phyloP scores from a whole-genome alignment of 2,888 invertebrate genomes.

The Acanthococcus lagerstroemiae region DNA sequence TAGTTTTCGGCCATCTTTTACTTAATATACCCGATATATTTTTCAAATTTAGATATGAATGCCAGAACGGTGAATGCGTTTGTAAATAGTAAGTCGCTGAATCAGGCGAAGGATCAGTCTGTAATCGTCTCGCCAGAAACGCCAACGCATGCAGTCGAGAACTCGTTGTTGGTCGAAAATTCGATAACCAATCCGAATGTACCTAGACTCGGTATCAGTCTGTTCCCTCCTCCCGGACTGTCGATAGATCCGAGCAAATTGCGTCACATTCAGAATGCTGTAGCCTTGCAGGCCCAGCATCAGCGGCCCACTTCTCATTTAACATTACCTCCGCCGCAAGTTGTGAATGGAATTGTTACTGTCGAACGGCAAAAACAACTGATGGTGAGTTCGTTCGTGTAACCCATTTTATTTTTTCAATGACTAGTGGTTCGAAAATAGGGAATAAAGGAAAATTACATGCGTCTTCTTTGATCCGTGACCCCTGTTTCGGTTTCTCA shows the following conservation, averaged over 20 bases:
- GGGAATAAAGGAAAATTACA: too few relatives aligned
- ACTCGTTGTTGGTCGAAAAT: constrained; percentile 9
- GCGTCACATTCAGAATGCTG: not conserved
- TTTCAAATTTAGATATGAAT: not conserved
- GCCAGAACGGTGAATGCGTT: not conserved
- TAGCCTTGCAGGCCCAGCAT: not conserved
- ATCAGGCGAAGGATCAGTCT: constrained; percentile 1
- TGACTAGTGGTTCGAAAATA: too few relatives aligned
- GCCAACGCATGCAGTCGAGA: not conserved
- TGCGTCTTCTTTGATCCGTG: too few relatives aligned
- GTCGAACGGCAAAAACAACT: constrained; percentile 21
- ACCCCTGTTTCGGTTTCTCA: too few relatives aligned
- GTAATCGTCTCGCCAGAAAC: not conserved
- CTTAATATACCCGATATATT: too few relatives aligned
- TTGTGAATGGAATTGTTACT: constrained; percentile 8
- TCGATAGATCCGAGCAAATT: constrained; percentile 21
- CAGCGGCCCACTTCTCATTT: constrained; percentile 2
- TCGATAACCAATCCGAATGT: not conserved
- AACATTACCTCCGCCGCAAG: constrained; percentile 14
- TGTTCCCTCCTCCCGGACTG: constrained; percentile 20
- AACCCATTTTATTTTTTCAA: not conserved
- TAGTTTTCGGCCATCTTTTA: too few relatives aligned
- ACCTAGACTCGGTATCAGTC: not conserved
- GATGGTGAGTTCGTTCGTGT: not conserved
- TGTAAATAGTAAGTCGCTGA: not conserved